A percentile compares a stretch with the other conserved stretches of the same genome.
Evolutionary conservation across 30 jellyfish, hydroid and myxozoan genomes (phyloP).

Genomic region (Chironex yamaguchii): DNA sequence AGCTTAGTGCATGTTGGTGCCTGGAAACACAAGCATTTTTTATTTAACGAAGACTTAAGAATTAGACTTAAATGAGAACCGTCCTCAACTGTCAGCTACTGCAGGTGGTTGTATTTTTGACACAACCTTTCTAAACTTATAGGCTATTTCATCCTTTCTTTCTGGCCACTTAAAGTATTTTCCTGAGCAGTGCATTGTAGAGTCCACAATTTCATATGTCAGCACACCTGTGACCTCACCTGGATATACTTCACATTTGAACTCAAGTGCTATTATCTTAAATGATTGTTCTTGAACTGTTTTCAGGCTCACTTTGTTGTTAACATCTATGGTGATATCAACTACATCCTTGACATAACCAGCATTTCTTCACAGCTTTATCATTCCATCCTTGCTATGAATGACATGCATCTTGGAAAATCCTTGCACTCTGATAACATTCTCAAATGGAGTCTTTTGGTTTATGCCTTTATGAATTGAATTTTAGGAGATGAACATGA

Average conservation of each 20-base stretch:
- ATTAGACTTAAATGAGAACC: too few species aligned
- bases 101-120: too few species aligned
- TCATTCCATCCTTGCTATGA: background rate
- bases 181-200: constrained; percentile 56
- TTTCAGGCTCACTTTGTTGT: constrained; percentile 1
- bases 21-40: too few species aligned
- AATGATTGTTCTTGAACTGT: constrained; percentile 8
- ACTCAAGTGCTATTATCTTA: background rate
- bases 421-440: background rate
- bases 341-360: constrained; percentile 48
- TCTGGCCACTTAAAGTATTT: constrained; percentile 37
- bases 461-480: background rate
- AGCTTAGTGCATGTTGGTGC: too few species aligned
- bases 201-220: constrained; percentile 13
- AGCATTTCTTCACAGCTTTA: constrained; percentile 22
- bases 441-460: background rate
- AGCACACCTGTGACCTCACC: constrained; percentile 39
- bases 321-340: constrained; percentile 23
- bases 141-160: constrained; percentile 46
- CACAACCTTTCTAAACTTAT: too few species aligned
- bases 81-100: too few species aligned
- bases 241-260: constrained; percentile 34
- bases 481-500: constrained; percentile 7
- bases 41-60: too few species aligned
- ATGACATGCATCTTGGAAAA: background rate